Evolutionary conservation across 2,113 vertebrate species (phyloP).

Genomic region (Hippopotamus amphibius): DNA sequence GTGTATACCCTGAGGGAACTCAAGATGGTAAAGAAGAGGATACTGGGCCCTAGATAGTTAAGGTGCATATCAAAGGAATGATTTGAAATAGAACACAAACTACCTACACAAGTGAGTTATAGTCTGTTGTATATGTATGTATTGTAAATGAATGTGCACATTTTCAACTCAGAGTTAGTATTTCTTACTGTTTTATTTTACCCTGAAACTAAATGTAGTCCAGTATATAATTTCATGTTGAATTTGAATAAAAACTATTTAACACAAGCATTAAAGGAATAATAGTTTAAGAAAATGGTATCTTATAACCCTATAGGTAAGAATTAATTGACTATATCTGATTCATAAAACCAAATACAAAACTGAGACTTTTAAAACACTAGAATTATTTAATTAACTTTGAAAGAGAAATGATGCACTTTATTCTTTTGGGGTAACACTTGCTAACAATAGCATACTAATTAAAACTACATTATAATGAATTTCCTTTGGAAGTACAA

Average conservation of each 20-base stretch:
- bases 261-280: background rate
- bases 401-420: background rate
- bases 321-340: background rate
- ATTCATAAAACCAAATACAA: background rate
- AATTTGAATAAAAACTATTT: background rate
- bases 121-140: background rate
- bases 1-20: background rate
- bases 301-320: background rate
- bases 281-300: background rate
- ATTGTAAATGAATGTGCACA: background rate
- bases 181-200: background rate
- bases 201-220: background rate
- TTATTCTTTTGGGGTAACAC: background rate
- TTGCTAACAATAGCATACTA: conserved; percentile 5
- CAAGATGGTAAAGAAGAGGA: background rate
- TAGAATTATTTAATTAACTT: conserved; percentile 49
- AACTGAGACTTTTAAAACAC: background rate
- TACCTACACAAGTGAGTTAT: background rate
- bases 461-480: conserved; percentile 54
- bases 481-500: conserved; percentile 58
- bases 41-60: background rate
- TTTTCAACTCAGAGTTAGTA: background rate
- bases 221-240: background rate
- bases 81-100: background rate
- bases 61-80: background rate